Percentiles rank a stretch among this genome's conserved stretches.
These are phyloP conservation scores for Hylia prasina DNA, from an alignment of 2,113 vertebrate genomes.

Conservation along the genomic window DNA sequence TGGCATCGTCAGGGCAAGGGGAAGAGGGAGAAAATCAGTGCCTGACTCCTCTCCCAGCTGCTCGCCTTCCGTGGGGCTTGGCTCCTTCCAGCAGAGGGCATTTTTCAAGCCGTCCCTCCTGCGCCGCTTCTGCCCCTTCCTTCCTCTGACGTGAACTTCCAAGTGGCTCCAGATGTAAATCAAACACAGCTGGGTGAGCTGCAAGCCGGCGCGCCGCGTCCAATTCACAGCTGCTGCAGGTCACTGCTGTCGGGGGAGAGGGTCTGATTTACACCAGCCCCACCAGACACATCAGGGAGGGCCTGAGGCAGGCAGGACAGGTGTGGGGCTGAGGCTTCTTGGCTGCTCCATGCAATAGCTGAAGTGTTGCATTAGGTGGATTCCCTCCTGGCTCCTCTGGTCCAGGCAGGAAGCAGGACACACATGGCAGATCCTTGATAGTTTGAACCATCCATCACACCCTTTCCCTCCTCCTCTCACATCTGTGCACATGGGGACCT, in stretches of 20 bases:
- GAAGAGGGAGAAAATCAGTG: not conserved
- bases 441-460: not conserved
- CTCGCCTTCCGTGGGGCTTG: not conserved
- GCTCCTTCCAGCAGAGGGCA: constrained; percentile 5
- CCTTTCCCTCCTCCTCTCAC: not conserved
- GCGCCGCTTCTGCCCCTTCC: not conserved
- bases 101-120: not conserved
- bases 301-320: not conserved
- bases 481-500: not conserved
- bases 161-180: constrained; percentile 12
- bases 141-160: not conserved
- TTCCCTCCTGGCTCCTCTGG: not conserved
- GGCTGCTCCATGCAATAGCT: not conserved
- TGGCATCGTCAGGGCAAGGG: not conserved
- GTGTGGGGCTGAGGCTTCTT: not conserved
- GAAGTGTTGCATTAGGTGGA: not conserved
- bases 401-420: not conserved
- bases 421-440: not conserved
- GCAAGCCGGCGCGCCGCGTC: rapidly evolving
- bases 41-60: not conserved
- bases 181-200: constrained; percentile 17
- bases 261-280: not conserved
- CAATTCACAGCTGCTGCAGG: not conserved
- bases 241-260: not conserved
- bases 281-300: not conserved